A percentile compares a stretch with the other conserved stretches of the same genome.
phyloP scores from a whole-genome alignment of 2,797 vertebrate genomes.

The Sebastolobus alascanus region DNA sequence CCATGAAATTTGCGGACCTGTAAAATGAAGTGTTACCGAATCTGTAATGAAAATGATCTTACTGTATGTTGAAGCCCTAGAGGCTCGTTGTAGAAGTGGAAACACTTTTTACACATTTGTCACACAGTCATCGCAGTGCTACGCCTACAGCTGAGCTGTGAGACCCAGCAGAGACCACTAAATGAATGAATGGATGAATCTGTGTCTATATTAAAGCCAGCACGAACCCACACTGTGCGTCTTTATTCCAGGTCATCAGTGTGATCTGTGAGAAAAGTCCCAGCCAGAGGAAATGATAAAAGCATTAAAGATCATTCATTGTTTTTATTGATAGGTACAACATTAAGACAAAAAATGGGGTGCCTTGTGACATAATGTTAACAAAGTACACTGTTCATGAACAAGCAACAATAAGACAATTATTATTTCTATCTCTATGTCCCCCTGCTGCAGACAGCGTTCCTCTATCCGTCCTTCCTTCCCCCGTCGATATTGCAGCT shows the following conservation, averaged over 20 bases:
- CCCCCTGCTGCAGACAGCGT: conserved; percentile 22
- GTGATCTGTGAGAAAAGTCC: background rate
- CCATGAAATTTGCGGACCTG: rapidly evolving
- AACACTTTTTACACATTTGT: conserved; percentile 26
- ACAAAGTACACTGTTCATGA: conserved; percentile 52
- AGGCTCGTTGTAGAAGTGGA: background rate
- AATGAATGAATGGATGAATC: background rate
- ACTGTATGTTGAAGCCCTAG: too few species aligned
- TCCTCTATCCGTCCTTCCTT: background rate
- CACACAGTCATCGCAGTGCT: background rate
- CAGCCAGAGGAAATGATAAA: background rate
- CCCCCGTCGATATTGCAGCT: conserved; percentile 22
- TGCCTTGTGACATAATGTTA: conserved; percentile 46
- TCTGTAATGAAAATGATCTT: too few species aligned
- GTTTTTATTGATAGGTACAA: conserved; percentile 73
- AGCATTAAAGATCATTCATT: conserved; percentile 17
- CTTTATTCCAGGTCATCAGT: background rate
- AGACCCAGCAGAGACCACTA: background rate
- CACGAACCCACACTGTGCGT: conserved; percentile 6
- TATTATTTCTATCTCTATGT: conserved; percentile 32
- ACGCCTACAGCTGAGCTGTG: conserved; percentile 14
- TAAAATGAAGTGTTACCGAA: too few species aligned
- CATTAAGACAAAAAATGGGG: conserved; percentile 65
- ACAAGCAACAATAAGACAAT: conserved; percentile 64
- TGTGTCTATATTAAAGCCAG: background rate